These are phyloP conservation scores for Labrus mixtus DNA, from an alignment of 2,113 vertebrate genomes.

Conservation along the genomic window DNA sequence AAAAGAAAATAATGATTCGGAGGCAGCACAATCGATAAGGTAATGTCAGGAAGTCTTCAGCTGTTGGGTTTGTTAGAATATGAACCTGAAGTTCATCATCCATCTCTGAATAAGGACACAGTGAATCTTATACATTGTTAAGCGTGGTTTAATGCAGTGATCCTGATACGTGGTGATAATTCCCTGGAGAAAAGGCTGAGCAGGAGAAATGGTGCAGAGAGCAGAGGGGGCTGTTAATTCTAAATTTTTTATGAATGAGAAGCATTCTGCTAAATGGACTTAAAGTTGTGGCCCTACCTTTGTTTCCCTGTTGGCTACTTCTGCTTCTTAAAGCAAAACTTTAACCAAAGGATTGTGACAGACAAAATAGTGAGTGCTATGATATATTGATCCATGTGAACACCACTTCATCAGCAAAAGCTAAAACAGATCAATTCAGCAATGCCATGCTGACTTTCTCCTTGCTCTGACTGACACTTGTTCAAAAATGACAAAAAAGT, in stretches of 20 bases:
- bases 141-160: not conserved
- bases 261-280: slow-evolving; percentile 46
- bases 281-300: slow-evolving; percentile 9
- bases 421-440: not conserved
- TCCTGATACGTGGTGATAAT: not conserved
- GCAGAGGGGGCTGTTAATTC: slow-evolving; percentile 33
- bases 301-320: not conserved
- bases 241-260: slow-evolving; percentile 57
- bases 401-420: not conserved
- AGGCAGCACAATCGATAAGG: too few relatives aligned
- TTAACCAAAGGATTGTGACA: not conserved
- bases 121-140: not conserved
- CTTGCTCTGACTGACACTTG: not conserved
- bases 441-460: not conserved
- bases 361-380: not conserved
- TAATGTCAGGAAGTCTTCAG: too few relatives aligned
- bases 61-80: too few relatives aligned
- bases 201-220: not conserved
- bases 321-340: slow-evolving; percentile 2
- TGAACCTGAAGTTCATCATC: not conserved
- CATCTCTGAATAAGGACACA: not conserved
- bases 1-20: too few relatives aligned
- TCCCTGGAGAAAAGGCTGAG: not conserved
- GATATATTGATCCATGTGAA: not conserved
- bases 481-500: not conserved